phyloP scores from a whole-genome alignment of 2,888 invertebrate species.

The Pseudococcus longispinus region DNA sequence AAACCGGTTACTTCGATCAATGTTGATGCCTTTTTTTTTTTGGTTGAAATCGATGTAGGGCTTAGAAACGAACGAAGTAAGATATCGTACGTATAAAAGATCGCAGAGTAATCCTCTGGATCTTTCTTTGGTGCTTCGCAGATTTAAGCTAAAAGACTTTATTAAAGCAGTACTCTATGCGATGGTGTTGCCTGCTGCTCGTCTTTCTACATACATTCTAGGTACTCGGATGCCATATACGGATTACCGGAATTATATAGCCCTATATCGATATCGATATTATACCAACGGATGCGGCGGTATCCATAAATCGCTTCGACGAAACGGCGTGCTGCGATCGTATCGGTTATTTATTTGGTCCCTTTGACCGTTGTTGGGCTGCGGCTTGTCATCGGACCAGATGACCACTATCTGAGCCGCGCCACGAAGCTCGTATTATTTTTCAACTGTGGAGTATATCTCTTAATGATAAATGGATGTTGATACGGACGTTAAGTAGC shows the following conservation, averaged over 20 bases:
- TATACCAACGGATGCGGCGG: background rate
- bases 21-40: background rate
- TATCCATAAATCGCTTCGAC: conserved; percentile 2
- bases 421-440: background rate
- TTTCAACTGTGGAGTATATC: background rate
- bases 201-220: background rate
- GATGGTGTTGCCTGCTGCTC: background rate
- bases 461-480: conserved; percentile 41
- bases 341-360: conserved; percentile 13
- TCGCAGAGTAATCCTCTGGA: too few relatives aligned
- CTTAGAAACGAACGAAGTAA: too few relatives aligned
- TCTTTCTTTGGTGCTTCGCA: too few relatives aligned
- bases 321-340: background rate
- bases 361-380: background rate
- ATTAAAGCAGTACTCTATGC: too few relatives aligned
- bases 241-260: background rate
- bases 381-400: background rate
- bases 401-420: background rate
- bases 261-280: background rate
- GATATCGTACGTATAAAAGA: too few relatives aligned
- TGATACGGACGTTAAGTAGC: conserved; percentile 52
- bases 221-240: background rate
- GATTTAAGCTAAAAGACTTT: too few relatives aligned
- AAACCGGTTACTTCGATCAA: background rate
- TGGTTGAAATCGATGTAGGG: too few relatives aligned